Conservation (phyloP, 2,888 invertebrate genomes). For the Chymomyza fuscimana region DNA sequence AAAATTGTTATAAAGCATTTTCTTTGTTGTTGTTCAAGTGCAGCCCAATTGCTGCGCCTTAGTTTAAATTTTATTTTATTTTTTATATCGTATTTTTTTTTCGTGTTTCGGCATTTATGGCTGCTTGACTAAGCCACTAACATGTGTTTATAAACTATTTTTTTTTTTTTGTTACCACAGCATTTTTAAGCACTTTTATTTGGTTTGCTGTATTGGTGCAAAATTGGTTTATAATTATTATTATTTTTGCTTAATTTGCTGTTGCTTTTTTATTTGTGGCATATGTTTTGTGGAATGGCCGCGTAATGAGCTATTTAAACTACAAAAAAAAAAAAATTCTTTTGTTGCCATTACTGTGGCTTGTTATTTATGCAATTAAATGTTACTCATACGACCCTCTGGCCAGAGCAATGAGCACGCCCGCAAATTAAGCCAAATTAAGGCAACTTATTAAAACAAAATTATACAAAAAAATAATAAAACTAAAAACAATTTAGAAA, state of each 20-base stretch:
- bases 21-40: slow-evolving; percentile 24
- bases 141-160: slow-evolving; percentile 67
- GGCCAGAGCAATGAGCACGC: slow-evolving; percentile 32
- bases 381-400: slow-evolving; percentile 74
- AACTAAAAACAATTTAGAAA: not conserved
- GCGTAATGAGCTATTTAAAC: slow-evolving; percentile 64
- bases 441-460: slow-evolving; percentile 54
- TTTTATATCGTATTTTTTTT: slow-evolving; percentile 10
- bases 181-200: slow-evolving; percentile 35
- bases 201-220: slow-evolving; percentile 28
- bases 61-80: slow-evolving; percentile 16
- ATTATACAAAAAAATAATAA: not conserved
- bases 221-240: slow-evolving; percentile 73
- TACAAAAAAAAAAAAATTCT: slow-evolving; percentile 50
- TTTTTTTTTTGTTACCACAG: slow-evolving; percentile 42
- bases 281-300: slow-evolving; percentile 49
- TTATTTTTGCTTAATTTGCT: slow-evolving; percentile 56
- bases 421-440: slow-evolving; percentile 65
- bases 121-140: slow-evolving; percentile 67
- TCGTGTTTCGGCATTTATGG: slow-evolving; percentile 46
- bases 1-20: slow-evolving; percentile 32
- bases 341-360: slow-evolving; percentile 39
- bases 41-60: slow-evolving; percentile 66
- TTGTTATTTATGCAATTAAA: slow-evolving; percentile 56
- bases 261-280: slow-evolving; percentile 28